Evolutionary conservation across 2,797 vertebrate genomes (phyloP).

Genomic region (Crocodylus rhombifer): DNA sequence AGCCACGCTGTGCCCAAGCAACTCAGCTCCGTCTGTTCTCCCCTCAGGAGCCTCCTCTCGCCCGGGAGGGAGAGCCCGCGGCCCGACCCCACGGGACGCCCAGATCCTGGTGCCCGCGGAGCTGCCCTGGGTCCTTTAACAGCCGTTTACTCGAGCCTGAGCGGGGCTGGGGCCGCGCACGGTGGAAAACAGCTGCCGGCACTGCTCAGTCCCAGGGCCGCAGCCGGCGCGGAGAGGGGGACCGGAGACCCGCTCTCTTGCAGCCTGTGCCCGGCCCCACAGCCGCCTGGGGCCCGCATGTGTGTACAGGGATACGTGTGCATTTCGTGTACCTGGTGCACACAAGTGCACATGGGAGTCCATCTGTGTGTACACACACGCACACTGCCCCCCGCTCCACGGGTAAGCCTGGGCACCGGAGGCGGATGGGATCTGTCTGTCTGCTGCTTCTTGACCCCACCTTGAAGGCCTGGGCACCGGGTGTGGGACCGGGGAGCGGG

Average conservation of each 20-base stretch:
- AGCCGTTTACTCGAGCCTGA: not conserved
- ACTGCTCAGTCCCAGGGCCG: not conserved
- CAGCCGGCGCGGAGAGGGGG: not conserved
- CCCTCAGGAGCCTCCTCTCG: too few relatives aligned
- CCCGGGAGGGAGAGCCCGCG: too few relatives aligned
- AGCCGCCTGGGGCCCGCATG: too few relatives aligned
- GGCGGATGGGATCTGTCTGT: not conserved
- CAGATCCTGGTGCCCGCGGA: not conserved
- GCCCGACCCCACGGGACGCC: not conserved
- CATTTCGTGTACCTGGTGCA: too few relatives aligned
- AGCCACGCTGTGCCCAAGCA: too few relatives aligned
- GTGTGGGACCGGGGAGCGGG: too few relatives aligned
- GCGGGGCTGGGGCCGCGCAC: not conserved
- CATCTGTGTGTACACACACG: not conserved
- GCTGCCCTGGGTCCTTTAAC: not conserved
- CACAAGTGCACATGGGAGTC: not conserved
- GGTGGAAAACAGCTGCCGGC: rapidly evolving
- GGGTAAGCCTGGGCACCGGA: too few relatives aligned
- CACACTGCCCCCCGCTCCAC: not conserved
- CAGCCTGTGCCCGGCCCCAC: not conserved
- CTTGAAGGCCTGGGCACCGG: not conserved
- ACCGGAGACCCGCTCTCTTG: not conserved
- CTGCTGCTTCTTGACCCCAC: not conserved
- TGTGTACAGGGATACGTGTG: not conserved
- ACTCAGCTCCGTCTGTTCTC: too few relatives aligned